A percentile compares a stretch with the other conserved stretches of the same genome.
These are phyloP conservation scores for Macrostomum cliftonense DNA, from an alignment of 2,888 invertebrate species.

Conservation along the genomic window DNA sequence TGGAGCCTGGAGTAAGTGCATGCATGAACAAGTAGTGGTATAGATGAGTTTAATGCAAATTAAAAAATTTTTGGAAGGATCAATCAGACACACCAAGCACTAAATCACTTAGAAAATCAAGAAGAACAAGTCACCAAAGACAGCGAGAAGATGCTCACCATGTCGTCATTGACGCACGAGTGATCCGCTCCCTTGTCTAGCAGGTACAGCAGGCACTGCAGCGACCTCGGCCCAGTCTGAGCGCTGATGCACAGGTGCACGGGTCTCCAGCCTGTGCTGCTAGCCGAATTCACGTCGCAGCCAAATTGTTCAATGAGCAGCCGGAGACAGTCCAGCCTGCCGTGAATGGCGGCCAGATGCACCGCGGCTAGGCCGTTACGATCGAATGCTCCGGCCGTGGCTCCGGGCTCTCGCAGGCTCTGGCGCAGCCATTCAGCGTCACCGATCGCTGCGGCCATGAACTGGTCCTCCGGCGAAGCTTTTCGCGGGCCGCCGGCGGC, in stretches of 20 bases:
- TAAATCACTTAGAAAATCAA: background rate
- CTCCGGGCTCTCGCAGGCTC: slow-evolving; percentile 20
- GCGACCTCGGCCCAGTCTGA: slow-evolving; percentile 30
- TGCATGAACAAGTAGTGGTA: too few species aligned
- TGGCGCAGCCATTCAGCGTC: slow-evolving; percentile 36
- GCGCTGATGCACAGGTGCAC: slow-evolving; percentile 34
- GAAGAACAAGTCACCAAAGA: too few species aligned
- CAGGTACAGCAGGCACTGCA: slow-evolving; percentile 27
- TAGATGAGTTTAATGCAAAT: too few species aligned
- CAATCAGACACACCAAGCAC: too few species aligned
- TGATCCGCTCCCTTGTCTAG: slow-evolving; percentile 28
- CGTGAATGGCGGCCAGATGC: slow-evolving; percentile 34
- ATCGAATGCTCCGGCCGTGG: background rate
- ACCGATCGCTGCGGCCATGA: slow-evolving; percentile 37
- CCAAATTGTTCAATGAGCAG: slow-evolving; percentile 30
- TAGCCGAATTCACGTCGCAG: slow-evolving; percentile 28
- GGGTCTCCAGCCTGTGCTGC: slow-evolving; percentile 33
- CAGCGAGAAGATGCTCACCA: too few species aligned
- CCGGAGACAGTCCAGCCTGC: slow-evolving; percentile 30
- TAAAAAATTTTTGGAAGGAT: too few species aligned
- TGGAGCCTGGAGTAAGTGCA: too few species aligned
- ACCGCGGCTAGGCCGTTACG: slow-evolving; percentile 25
- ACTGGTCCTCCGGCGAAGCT: slow-evolving; percentile 25
- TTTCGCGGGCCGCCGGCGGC: slow-evolving; percentile 3
- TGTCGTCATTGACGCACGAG: slow-evolving; percentile 22